Conservation (phyloP, 2,113 vertebrate genomes). For the Campylomormyrus numenius region DNA sequence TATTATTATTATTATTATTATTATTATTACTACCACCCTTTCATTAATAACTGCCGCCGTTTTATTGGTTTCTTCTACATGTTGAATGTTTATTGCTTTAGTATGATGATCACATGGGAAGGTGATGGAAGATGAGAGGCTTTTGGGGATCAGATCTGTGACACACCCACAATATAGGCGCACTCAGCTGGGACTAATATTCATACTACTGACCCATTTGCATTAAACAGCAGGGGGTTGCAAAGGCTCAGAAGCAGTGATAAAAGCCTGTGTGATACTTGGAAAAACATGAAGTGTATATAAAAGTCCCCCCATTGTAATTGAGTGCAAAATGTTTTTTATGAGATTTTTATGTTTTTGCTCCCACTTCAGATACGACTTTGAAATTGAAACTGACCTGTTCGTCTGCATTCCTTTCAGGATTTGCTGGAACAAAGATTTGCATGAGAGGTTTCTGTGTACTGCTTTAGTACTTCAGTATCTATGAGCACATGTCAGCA, state of each 20-base stretch:
- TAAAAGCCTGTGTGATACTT: background rate
- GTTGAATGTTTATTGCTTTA: constrained; percentile 12
- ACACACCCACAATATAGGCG: background rate
- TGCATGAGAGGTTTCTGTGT: background rate
- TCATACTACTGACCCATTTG: background rate
- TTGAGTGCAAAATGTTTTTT: background rate
- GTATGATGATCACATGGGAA: background rate
- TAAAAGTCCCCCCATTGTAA: background rate
- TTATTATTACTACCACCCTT: background rate
- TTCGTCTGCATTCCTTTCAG: background rate
- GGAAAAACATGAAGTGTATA: background rate
- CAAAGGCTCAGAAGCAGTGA: background rate
- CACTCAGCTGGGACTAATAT: background rate
- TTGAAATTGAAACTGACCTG: background rate
- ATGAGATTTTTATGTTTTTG: constrained; percentile 4
- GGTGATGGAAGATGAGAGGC: background rate
- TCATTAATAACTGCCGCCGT: constrained; percentile 23
- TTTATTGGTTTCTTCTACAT: constrained; percentile 18
- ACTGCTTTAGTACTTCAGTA: background rate
- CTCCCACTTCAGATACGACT: constrained; percentile 22
- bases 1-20: constrained; percentile 28
- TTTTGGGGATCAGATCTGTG: background rate
- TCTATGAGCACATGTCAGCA: background rate
- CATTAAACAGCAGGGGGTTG: background rate
- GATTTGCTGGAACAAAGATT: background rate